Percentiles rank a stretch among this genome's conserved stretches.
Evolutionary conservation across 2,888 invertebrate genomes (phyloP).

Genomic region (Dorcus hopei): DNA sequence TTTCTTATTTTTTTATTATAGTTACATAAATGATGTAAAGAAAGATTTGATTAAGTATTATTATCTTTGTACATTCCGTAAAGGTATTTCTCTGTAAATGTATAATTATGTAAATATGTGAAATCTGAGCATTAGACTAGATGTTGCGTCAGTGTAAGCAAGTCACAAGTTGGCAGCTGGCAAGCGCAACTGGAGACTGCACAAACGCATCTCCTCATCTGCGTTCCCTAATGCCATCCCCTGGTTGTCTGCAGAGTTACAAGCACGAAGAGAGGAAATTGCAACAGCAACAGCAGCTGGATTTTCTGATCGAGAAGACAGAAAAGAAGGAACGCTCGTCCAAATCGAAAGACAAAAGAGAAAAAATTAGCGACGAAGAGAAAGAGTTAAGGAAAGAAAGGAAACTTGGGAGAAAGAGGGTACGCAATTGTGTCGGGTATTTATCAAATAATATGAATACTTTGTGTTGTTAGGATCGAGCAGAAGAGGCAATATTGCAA

Average conservation of each 20-base stretch:
- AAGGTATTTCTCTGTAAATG: neutral
- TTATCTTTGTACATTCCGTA: too few species aligned
- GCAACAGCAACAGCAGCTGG: conserved; percentile 35
- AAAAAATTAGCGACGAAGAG: conserved; percentile 72
- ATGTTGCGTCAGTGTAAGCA: conserved; percentile 20
- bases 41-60: too few species aligned
- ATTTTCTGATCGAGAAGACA: conserved; percentile 45
- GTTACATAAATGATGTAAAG: too few species aligned
- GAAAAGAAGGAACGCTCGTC: conserved; percentile 54
- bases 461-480: conserved; percentile 58
- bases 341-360: conserved; percentile 57
- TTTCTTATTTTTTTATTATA: too few species aligned
- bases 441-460: neutral
- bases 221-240: conserved; percentile 37
- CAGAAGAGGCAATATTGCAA: conserved; percentile 62
- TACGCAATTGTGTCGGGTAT: conserved; percentile 43
- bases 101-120: neutral
- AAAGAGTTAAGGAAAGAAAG: conserved; percentile 77
- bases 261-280: conserved; percentile 50
- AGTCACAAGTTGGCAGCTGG: conserved; percentile 30
- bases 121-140: conserved; percentile 13
- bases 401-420: conserved; percentile 76
- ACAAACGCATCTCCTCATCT: conserved; percentile 29
- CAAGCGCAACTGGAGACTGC: conserved; percentile 34
- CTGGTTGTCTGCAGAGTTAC: conserved; percentile 50